Percentiles rank a stretch among this genome's conserved stretches.
phyloP scores from a whole-genome alignment of 30 jellyfish, hydroid and myxozoan species.

The Pelagia noctiluca region DNA sequence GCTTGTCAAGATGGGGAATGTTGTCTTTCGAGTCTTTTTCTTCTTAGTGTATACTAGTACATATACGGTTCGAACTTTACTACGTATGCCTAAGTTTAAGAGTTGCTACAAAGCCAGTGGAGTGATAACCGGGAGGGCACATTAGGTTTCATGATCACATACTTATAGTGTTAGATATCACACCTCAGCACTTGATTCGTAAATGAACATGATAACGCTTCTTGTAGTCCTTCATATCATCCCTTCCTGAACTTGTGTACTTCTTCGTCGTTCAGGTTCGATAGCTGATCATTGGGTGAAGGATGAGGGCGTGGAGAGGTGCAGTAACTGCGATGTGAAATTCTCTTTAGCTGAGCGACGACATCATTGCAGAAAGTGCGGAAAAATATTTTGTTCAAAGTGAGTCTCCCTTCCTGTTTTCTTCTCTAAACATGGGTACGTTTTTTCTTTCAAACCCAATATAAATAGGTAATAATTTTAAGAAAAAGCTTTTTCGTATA shows the following conservation, averaged over 20 bases:
- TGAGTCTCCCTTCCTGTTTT: constrained; percentile 7
- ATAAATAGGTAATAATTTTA: too few species aligned
- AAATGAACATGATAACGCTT: not conserved
- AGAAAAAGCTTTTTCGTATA: too few species aligned
- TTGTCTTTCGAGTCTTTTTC: too few species aligned
- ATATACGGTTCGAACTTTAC: too few species aligned
- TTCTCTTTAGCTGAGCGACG: constrained; percentile 89
- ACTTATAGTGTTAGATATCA: too few species aligned
- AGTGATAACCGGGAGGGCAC: too few species aligned
- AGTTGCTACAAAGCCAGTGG: too few species aligned
- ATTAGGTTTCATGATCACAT: too few species aligned
- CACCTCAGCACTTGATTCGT: not conserved
- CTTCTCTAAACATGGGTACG: not conserved
- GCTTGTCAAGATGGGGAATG: too few species aligned
- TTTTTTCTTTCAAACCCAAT: not conserved
- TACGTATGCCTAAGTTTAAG: too few species aligned
- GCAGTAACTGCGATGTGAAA: constrained; percentile 74
- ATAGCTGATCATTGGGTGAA: constrained; percentile 92
- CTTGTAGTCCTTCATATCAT: not conserved
- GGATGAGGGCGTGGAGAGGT: constrained; percentile 88
- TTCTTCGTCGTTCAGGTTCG: constrained; percentile 52
- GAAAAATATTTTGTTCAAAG: constrained; percentile 92
- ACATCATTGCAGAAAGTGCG: constrained; percentile 97
- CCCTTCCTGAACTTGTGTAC: not conserved
- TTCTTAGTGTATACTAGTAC: too few species aligned